Evolutionary conservation across 2,797 vertebrate species (phyloP).

Genomic region (Crocidura indochinensis): DNA sequence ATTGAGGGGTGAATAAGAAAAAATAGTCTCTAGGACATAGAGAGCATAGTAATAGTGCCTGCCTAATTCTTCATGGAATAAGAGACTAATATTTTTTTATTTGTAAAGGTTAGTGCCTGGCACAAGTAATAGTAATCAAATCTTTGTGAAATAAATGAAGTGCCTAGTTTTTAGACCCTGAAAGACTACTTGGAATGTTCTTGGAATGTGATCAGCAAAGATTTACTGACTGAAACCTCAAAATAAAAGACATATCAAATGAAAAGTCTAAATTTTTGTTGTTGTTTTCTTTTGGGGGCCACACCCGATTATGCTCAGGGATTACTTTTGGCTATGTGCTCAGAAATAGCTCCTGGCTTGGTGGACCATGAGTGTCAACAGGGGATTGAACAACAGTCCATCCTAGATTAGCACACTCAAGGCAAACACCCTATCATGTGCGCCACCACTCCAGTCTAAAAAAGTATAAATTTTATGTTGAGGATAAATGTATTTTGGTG

Average conservation of each 20-base stretch:
- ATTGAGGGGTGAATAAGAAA: neutral
- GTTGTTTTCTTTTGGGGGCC: too few relatives aligned
- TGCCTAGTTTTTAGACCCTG: neutral
- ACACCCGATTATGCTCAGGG: too few relatives aligned
- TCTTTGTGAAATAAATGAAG: conserved; percentile 4
- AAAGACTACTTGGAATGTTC: neutral
- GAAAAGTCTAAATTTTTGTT: neutral
- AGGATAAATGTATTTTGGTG: neutral
- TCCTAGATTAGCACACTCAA: too few relatives aligned
- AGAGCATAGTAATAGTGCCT: neutral
- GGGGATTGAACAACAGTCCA: too few relatives aligned
- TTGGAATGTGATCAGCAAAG: too few relatives aligned
- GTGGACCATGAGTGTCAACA: too few relatives aligned
- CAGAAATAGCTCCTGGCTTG: too few relatives aligned
- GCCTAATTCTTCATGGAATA: neutral
- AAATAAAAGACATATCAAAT: neutral
- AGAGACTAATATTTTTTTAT: neutral
- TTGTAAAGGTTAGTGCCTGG: neutral
- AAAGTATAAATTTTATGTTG: neutral
- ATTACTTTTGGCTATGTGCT: too few relatives aligned
- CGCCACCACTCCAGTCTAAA: neutral
- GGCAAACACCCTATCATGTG: too few relatives aligned
- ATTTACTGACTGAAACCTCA: neutral
- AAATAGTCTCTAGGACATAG: neutral
- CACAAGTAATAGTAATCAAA: neutral